A percentile compares a stretch with the other conserved stretches of the same genome.
Evolutionary conservation across 1,140 invertebrate species (phyloP).

Genomic region (Lucilia sericata): DNA sequence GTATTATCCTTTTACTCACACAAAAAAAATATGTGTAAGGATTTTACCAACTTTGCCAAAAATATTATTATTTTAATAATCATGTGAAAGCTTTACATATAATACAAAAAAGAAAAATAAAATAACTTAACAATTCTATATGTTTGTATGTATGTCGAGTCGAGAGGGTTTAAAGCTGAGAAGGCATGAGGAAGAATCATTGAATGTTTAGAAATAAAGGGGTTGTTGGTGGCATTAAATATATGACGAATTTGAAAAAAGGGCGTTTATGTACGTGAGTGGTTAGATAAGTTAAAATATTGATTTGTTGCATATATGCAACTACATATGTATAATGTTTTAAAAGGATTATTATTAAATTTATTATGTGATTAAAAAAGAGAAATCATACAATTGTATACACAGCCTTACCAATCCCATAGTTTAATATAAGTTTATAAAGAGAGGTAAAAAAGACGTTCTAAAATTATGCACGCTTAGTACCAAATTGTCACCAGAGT

Average conservation of each 20-base stretch:
- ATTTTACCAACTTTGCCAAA: slow-evolving; percentile 34
- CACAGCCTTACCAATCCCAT: no score
- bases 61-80: slow-evolving; percentile 35
- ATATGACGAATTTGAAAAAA: not conserved
- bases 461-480: no score
- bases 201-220: not conserved
- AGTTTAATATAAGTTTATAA: no score
- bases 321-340: no score
- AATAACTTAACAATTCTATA: not conserved
- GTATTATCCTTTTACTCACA: not conserved
- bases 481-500: no score
- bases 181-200: not conserved
- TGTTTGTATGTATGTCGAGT: no score
- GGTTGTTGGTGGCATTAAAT: not conserved
- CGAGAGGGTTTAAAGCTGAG: not conserved
- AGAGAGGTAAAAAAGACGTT: no score
- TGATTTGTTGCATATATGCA: no score
- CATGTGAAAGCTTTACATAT: slow-evolving; percentile 33
- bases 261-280: not conserved
- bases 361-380: no score
- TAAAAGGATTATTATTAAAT: no score
- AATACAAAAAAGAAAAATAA: slow-evolving; percentile 7
- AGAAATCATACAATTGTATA: no score
- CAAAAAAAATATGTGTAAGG: not conserved
- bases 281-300: not conserved